phyloP scores from a whole-genome alignment of 2,888 invertebrate species.

The Nasonia oneida region DNA sequence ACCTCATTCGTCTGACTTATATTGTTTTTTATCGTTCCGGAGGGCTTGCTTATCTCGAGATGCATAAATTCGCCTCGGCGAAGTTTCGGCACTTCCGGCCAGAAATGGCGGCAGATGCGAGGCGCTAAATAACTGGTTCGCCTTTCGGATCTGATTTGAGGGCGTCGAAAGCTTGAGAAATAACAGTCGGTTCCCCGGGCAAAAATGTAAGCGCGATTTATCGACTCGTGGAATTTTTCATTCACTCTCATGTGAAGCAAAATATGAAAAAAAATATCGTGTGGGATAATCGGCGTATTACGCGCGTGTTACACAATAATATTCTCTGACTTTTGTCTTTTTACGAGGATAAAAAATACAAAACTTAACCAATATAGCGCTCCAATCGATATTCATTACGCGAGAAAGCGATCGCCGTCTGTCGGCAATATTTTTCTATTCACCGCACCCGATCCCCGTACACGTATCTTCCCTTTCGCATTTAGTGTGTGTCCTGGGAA shows the following conservation, averaged over 20 bases:
- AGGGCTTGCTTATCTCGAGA: conserved; percentile 47
- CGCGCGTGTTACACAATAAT: neutral
- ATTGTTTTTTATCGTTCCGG: conserved; percentile 49
- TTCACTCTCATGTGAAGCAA: neutral
- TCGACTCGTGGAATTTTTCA: conserved; percentile 34
- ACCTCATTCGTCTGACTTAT: conserved; percentile 22
- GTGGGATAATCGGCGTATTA: neutral
- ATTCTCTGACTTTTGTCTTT: no score
- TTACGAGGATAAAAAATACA: no score
- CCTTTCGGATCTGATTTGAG: conserved; percentile 61
- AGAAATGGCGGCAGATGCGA: conserved; percentile 59
- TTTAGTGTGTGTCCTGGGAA: neutral
- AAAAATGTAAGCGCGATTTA: conserved; percentile 47
- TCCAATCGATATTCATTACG: conserved; percentile 55
- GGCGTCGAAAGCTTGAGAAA: conserved; percentile 63
- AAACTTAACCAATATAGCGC: neutral
- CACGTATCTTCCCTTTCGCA: conserved; percentile 24
- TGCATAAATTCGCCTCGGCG: conserved; percentile 55
- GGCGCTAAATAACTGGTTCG: conserved; percentile 60
- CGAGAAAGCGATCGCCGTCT: conserved; percentile 14
- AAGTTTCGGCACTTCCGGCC: conserved; percentile 61
- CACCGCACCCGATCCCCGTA: neutral
- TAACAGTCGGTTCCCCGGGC: conserved; percentile 55
- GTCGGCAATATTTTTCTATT: conserved; percentile 50
- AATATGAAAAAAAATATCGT: neutral